Evolutionary conservation across 2,797 vertebrate genomes (phyloP).

Genomic region (Delichon dasypus): DNA sequence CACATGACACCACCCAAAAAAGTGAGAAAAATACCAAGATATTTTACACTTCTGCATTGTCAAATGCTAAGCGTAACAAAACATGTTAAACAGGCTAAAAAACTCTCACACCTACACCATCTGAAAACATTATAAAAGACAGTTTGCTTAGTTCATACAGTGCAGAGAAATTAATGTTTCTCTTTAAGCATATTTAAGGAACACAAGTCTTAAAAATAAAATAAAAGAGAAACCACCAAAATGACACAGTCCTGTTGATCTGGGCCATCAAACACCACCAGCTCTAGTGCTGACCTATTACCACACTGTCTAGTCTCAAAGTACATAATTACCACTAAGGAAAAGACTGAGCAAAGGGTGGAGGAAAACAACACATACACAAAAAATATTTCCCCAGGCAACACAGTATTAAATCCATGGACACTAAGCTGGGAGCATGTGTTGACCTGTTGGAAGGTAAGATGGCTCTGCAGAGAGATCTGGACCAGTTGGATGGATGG

Average conservation of each 20-base stretch:
- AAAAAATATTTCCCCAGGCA: neutral
- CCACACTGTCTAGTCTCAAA: neutral
- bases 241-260: neutral
- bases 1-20: neutral
- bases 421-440: neutral
- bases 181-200: neutral
- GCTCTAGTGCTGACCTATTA: neutral
- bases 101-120: neutral
- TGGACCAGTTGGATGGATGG: neutral
- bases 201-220: neutral
- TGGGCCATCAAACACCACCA: neutral
- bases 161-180: neutral
- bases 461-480: neutral
- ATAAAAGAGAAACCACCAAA: neutral
- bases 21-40: neutral
- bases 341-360: neutral
- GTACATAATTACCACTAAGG: neutral
- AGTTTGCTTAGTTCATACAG: neutral
- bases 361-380: neutral
- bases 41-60: neutral
- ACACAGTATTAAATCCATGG: neutral
- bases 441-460: rapidly evolving
- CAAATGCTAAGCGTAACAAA: neutral
- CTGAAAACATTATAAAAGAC: neutral
- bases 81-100: neutral